phyloP scores from a whole-genome alignment of 2,888 invertebrate genomes.

The Embidobia sp. region DNA sequence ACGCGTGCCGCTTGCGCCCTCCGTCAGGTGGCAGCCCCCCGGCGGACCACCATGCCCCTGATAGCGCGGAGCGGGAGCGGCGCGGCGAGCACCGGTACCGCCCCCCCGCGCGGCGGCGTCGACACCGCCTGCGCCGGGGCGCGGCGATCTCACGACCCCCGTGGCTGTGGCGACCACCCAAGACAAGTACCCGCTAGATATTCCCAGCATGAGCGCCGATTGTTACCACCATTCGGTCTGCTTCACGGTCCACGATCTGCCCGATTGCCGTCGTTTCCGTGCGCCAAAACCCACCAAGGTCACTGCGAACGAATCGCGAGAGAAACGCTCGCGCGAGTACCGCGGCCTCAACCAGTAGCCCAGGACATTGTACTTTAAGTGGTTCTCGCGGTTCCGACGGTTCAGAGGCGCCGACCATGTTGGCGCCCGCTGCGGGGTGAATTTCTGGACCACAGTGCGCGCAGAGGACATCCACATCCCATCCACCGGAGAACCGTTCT shows the following conservation, averaged over 20 bases:
- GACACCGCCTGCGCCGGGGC: conserved; percentile 68
- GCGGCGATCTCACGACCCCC: conserved; percentile 73
- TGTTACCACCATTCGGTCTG: conserved; percentile 72
- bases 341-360: conserved; percentile 51
- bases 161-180: conserved; percentile 78
- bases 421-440: conserved; percentile 23
- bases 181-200: conserved; percentile 80
- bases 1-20: too few species aligned
- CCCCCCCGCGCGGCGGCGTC: conserved; percentile 63
- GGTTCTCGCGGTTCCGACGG: conserved; percentile 18
- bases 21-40: too few species aligned
- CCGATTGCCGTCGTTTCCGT: conserved; percentile 46
- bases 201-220: conserved; percentile 80
- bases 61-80: conserved; percentile 66
- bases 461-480: background rate
- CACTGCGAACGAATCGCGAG: conserved; percentile 77
- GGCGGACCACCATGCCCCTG: conserved; percentile 63
- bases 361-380: conserved; percentile 8
- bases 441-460: conserved; percentile 36
- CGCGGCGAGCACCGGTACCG: conserved; percentile 68
- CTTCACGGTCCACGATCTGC: conserved; percentile 56
- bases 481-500: conserved; percentile 44
- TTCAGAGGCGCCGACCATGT: conserved; percentile 20
- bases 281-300: conserved; percentile 54
- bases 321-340: conserved; percentile 66